Conservation (phyloP, 2,113 vertebrate species). For the Malaclemys terrapin region DNA sequence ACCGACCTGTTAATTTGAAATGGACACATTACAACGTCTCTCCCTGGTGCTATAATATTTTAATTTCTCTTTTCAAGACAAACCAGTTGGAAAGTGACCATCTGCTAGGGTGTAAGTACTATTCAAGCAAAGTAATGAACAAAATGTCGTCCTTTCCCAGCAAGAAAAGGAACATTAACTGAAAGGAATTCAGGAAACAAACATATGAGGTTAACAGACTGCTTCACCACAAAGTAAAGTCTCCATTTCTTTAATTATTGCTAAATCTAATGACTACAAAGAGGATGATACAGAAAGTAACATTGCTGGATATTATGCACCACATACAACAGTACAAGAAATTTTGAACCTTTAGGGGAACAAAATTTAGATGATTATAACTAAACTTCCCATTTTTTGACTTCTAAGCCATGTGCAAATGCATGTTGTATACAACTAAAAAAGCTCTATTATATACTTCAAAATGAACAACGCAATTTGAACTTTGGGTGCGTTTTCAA, state of each 20-base stretch:
- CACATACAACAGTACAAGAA: background rate
- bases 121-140: slow-evolving; percentile 85
- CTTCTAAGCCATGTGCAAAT: slow-evolving; percentile 41
- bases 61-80: slow-evolving; percentile 88
- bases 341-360: background rate
- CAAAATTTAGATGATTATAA: slow-evolving; percentile 9
- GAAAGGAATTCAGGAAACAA: slow-evolving; percentile 62
- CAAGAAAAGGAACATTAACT: slow-evolving; percentile 78
- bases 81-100: slow-evolving; percentile 93
- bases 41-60: slow-evolving; percentile 86
- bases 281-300: slow-evolving; percentile 9
- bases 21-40: slow-evolving; percentile 82
- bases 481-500: slow-evolving; percentile 50
- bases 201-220: slow-evolving; percentile 39
- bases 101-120: slow-evolving; percentile 84
- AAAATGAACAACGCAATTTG: slow-evolving; percentile 61
- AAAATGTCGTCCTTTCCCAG: slow-evolving; percentile 80
- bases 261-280: slow-evolving; percentile 20
- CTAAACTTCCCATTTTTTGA: slow-evolving; percentile 34
- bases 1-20: slow-evolving; percentile 82
- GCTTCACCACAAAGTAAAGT: slow-evolving; percentile 53
- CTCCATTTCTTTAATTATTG: slow-evolving; percentile 29
- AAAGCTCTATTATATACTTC: slow-evolving; percentile 61
- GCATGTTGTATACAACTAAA: slow-evolving; percentile 38
- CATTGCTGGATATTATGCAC: background rate